These are phyloP conservation scores for Polypedilum vanderplanki DNA, from an alignment of 1,140 invertebrate species.

Conservation along the genomic window DNA sequence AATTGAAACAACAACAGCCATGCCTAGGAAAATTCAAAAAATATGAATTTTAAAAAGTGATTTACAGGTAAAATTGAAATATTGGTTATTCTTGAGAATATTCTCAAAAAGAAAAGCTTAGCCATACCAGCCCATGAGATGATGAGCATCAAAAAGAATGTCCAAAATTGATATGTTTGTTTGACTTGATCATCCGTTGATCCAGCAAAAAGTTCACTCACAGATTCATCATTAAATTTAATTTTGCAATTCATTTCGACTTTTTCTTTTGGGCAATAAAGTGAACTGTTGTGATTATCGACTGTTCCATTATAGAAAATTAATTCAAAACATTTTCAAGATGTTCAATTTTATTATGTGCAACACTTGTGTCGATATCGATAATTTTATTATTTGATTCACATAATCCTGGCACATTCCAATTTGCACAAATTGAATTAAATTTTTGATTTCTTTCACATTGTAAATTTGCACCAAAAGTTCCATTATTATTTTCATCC, in stretches of 20 bases:
- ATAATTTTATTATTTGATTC: slow-evolving; percentile 29
- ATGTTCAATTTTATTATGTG: slow-evolving; percentile 30
- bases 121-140: slow-evolving; percentile 74
- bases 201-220: slow-evolving; percentile 38
- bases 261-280: slow-evolving; percentile 37
- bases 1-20: slow-evolving; percentile 70
- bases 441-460: slow-evolving; percentile 36
- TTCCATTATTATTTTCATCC: slow-evolving; percentile 34
- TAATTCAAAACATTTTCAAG: slow-evolving; percentile 36
- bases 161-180: slow-evolving; percentile 57
- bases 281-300: slow-evolving; percentile 35
- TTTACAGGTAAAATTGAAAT: too few relatives aligned
- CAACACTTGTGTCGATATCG: slow-evolving; percentile 32
- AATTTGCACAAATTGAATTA: slow-evolving; percentile 40
- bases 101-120: too few relatives aligned
- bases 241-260: slow-evolving; percentile 49
- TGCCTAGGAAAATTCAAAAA: too few relatives aligned
- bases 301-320: slow-evolving; percentile 36
- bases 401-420: slow-evolving; percentile 33
- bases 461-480: slow-evolving; percentile 36
- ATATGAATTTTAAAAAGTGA: too few relatives aligned
- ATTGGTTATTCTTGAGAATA: too few relatives aligned
- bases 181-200: slow-evolving; percentile 40
- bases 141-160: slow-evolving; percentile 61
- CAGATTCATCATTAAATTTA: slow-evolving; percentile 46